Evolutionary conservation across 2,113 vertebrate species (phyloP).

Genomic region (Siniperca knerii): DNA sequence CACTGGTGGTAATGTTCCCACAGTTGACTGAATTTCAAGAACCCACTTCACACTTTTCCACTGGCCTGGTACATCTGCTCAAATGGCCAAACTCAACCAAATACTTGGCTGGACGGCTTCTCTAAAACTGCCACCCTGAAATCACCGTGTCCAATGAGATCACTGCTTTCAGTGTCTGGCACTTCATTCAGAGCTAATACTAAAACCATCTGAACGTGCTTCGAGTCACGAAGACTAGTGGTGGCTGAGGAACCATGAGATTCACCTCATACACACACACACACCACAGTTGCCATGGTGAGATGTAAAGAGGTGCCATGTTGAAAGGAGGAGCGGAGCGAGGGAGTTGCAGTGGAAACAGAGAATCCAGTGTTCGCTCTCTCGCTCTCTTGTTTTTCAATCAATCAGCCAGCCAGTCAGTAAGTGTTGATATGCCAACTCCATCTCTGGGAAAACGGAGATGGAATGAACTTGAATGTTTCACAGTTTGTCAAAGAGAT

Average conservation of each 20-base stretch:
- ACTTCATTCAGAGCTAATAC: slow-evolving; percentile 70
- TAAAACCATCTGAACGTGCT: slow-evolving; percentile 80
- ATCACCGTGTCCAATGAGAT: slow-evolving; percentile 60
- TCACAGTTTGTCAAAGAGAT: slow-evolving; percentile 42
- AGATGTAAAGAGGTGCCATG: slow-evolving; percentile 82
- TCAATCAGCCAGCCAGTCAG: slow-evolving; percentile 65
- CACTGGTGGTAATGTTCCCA: slow-evolving; percentile 39
- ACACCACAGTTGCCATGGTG: slow-evolving; percentile 81
- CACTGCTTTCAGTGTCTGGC: slow-evolving; percentile 62
- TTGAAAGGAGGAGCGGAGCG: slow-evolving; percentile 76
- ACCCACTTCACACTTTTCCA: slow-evolving; percentile 51
- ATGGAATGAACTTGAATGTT: slow-evolving; percentile 24
- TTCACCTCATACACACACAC: slow-evolving; percentile 62
- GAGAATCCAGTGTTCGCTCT: slow-evolving; percentile 79
- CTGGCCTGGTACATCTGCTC: slow-evolving; percentile 39
- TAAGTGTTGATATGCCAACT: slow-evolving; percentile 53
- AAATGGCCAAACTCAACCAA: slow-evolving; percentile 38
- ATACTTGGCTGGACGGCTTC: slow-evolving; percentile 42
- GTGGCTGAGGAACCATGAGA: slow-evolving; percentile 70
- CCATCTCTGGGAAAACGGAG: slow-evolving; percentile 66
- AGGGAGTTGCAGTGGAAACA: slow-evolving; percentile 80
- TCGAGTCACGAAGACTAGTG: slow-evolving; percentile 69
- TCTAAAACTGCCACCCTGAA: slow-evolving; percentile 58
- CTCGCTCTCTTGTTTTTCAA: slow-evolving; percentile 72
- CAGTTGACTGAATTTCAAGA: slow-evolving; percentile 41